Conservation (phyloP, 2,888 invertebrate genomes). For the Polyploca ridens region DNA sequence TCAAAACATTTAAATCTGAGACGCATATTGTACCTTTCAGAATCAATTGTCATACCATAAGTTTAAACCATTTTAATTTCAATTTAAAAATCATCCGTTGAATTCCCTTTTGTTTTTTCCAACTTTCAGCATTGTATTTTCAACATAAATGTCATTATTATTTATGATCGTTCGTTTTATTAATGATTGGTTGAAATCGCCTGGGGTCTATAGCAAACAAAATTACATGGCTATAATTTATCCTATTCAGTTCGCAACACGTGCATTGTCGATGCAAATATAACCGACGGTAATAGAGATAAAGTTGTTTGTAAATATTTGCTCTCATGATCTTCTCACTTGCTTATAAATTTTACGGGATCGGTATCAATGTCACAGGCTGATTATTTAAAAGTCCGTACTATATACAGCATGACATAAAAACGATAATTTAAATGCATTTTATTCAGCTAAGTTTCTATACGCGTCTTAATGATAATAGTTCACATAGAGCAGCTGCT, state of each 20-base stretch:
- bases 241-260: slow-evolving; percentile 2
- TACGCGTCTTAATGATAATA: too few relatives aligned
- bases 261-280: slow-evolving; percentile 13
- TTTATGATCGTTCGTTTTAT: slow-evolving; percentile 30
- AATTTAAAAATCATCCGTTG: background rate
- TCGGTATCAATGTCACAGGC: too few relatives aligned
- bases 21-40: too few relatives aligned
- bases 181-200: slow-evolving; percentile 36
- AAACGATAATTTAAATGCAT: too few relatives aligned
- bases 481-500: too few relatives aligned
- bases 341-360: background rate
- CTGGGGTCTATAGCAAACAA: slow-evolving; percentile 29
- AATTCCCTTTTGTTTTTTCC: background rate
- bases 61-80: background rate
- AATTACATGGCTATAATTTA: slow-evolving; percentile 28
- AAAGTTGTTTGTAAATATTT: slow-evolving; percentile 8
- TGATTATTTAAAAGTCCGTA: too few relatives aligned
- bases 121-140: slow-evolving; percentile 31
- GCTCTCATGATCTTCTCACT: background rate
- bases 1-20: background rate
- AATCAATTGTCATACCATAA: background rate
- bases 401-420: too few relatives aligned
- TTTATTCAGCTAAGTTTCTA: too few relatives aligned
- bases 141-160: slow-evolving; percentile 31
- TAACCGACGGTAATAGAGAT: background rate